phyloP scores from a whole-genome alignment of 2,888 invertebrate genomes.

The Diarsia mendica region DNA sequence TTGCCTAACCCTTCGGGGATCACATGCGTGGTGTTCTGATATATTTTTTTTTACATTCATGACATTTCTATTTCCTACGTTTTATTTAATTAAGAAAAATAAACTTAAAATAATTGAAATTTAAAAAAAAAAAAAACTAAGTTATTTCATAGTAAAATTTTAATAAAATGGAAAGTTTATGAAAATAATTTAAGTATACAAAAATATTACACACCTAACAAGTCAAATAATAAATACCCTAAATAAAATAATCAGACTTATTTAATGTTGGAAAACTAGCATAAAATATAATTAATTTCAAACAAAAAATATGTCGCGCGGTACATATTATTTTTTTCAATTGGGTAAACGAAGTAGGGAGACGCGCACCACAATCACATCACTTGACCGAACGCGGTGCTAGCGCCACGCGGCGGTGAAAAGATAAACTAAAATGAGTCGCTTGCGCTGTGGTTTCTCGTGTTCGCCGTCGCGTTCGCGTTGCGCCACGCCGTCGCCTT shows the following conservation, averaged over 20 bases:
- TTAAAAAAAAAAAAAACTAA: background rate
- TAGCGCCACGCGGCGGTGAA: slow-evolving; percentile 80
- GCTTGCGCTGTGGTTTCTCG: slow-evolving; percentile 69
- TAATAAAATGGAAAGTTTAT: background rate
- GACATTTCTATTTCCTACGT: too few relatives aligned
- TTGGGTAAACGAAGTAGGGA: slow-evolving; percentile 58
- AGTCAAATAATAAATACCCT: background rate
- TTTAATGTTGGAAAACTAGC: background rate
- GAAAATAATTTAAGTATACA: too few relatives aligned
- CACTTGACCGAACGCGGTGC: slow-evolving; percentile 57
- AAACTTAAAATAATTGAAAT: background rate
- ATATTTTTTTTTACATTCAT: too few relatives aligned
- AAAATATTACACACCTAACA: background rate
- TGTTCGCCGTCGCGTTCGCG: slow-evolving; percentile 74
- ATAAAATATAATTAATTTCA: background rate
- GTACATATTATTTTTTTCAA: slow-evolving; percentile 15
- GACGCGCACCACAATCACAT: slow-evolving; percentile 58
- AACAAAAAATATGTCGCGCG: background rate
- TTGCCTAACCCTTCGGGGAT: too few relatives aligned
- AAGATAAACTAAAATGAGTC: slow-evolving; percentile 68
- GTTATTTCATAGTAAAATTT: too few relatives aligned
- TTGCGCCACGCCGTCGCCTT: slow-evolving; percentile 67
- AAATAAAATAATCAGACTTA: background rate
- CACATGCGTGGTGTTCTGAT: too few relatives aligned
- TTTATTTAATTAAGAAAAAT: background rate